Evolutionary conservation across 1,140 invertebrate species (phyloP).

Genomic region (Ostrea denselamellosa): DNA sequence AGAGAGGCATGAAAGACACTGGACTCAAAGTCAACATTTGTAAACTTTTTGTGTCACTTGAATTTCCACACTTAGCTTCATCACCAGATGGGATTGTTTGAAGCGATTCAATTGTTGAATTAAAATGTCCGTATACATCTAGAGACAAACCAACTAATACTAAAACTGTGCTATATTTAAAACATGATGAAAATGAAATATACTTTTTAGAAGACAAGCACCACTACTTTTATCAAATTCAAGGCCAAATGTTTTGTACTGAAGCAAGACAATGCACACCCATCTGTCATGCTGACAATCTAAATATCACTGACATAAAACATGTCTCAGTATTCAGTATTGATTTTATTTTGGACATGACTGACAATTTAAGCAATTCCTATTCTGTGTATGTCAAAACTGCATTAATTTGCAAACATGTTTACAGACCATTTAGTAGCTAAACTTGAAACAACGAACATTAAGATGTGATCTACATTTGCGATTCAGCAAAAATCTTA

Average conservation of each 20-base stretch:
- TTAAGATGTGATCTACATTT: too few relatives aligned
- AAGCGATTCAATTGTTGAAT: constrained; percentile 51
- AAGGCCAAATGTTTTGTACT: constrained; percentile 59
- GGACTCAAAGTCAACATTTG: constrained; percentile 38
- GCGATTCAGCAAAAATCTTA: too few relatives aligned
- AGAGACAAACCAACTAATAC: too few relatives aligned
- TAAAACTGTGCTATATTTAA: constrained; percentile 55
- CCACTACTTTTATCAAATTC: constrained; percentile 60
- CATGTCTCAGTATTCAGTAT: constrained; percentile 14
- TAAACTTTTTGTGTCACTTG: constrained; percentile 50
- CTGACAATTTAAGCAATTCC: constrained; percentile 48
- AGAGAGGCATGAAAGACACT: constrained; percentile 42
- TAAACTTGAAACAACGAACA: not conserved
- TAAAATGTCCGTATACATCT: constrained; percentile 59
- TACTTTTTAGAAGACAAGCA: constrained; percentile 49
- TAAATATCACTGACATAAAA: too few relatives aligned
- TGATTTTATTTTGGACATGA: constrained; percentile 55
- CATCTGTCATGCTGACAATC: constrained; percentile 53
- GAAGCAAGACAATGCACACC: constrained; percentile 47
- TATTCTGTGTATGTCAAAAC: constrained; percentile 37
- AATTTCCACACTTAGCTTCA: constrained; percentile 50
- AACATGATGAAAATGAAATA: constrained; percentile 32
- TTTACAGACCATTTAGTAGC: too few relatives aligned
- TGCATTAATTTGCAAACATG: constrained; percentile 32
- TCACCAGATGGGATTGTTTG: constrained; percentile 59